Conservation (phyloP, 2,888 invertebrate genomes). For the Tetranychus piercei region DNA sequence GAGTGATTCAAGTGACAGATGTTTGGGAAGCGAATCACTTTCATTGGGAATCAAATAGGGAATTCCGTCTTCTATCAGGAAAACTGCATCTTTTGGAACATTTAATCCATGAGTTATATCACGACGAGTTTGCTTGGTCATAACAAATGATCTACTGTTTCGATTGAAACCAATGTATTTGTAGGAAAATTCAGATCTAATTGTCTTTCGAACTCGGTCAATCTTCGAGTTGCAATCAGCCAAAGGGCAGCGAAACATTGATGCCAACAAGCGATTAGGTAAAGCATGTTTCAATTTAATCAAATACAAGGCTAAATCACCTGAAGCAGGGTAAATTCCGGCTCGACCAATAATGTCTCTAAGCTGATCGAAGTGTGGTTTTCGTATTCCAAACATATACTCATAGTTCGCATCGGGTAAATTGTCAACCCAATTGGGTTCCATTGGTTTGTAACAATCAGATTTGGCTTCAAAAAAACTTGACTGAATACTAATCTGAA, state of each 20-base stretch:
- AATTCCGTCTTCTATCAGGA: slow-evolving; percentile 5
- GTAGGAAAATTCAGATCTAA: neutral
- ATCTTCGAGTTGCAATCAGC: neutral
- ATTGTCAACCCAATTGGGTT: slow-evolving; percentile 7
- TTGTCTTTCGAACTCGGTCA: neutral
- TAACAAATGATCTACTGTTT: neutral
- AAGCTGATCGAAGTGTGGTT: neutral
- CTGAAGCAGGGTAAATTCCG: neutral
- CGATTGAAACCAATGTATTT: neutral
- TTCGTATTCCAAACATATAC: slow-evolving; percentile 6
- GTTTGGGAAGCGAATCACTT: neutral
- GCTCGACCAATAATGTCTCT: neutral
- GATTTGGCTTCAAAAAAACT: too few relatives aligned
- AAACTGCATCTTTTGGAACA: neutral
- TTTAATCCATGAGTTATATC: neutral
- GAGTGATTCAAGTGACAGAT: neutral
- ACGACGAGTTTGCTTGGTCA: neutral
- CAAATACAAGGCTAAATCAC: slow-evolving; percentile 5
- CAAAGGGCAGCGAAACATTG: neutral
- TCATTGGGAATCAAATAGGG: slow-evolving; percentile 4
- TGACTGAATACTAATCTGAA: neutral
- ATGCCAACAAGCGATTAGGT: neutral
- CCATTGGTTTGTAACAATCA: neutral
- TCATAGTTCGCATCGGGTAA: slow-evolving; percentile 1
- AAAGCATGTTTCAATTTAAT: slow-evolving; percentile 6